These are phyloP conservation scores for Oryzias woworae DNA, from an alignment of 2,113 vertebrate genomes.

Conservation along the genomic window DNA sequence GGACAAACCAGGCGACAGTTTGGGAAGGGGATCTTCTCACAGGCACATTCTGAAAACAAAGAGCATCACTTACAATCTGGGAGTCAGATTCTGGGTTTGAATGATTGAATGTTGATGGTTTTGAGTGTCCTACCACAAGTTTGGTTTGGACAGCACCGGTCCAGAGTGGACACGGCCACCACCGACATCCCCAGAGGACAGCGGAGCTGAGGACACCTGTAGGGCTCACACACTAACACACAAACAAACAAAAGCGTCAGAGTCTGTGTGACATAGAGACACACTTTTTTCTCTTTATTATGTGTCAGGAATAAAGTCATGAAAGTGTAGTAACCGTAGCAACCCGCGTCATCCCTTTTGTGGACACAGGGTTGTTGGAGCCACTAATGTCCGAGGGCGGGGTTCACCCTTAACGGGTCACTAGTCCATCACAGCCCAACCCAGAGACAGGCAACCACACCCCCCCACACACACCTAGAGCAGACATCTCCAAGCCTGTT, in stretches of 20 bases:
- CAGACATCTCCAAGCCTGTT: too few species aligned
- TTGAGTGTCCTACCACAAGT: constrained; percentile 83
- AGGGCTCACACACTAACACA: constrained; percentile 86
- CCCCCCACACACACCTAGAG: too few species aligned
- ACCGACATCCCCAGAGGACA: constrained; percentile 86
- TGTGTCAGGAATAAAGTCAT: too few species aligned
- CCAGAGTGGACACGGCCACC: constrained; percentile 79
- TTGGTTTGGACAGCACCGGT: constrained; percentile 86
- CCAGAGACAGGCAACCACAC: too few species aligned
- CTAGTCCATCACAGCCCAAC: not conserved
- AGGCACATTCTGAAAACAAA: constrained; percentile 86
- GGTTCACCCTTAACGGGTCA: too few species aligned
- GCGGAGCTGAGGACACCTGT: constrained; percentile 82
- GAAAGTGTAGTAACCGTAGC: too few species aligned
- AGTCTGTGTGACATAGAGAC: not conserved
- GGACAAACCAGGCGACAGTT: constrained; percentile 87
- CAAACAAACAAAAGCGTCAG: constrained; percentile 15
- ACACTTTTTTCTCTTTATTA: not conserved
- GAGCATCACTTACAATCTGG: not conserved
- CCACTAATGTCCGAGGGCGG: too few species aligned
- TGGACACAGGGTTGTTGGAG: too few species aligned
- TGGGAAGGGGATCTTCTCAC: constrained; percentile 84
- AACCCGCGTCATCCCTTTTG: too few species aligned
- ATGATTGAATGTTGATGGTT: not conserved
- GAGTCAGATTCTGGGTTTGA: not conserved